A percentile compares a stretch with the other conserved stretches of the same genome.
Conservation (phyloP, 2,888 invertebrate species). For the Stramonita haemastoma region DNA sequence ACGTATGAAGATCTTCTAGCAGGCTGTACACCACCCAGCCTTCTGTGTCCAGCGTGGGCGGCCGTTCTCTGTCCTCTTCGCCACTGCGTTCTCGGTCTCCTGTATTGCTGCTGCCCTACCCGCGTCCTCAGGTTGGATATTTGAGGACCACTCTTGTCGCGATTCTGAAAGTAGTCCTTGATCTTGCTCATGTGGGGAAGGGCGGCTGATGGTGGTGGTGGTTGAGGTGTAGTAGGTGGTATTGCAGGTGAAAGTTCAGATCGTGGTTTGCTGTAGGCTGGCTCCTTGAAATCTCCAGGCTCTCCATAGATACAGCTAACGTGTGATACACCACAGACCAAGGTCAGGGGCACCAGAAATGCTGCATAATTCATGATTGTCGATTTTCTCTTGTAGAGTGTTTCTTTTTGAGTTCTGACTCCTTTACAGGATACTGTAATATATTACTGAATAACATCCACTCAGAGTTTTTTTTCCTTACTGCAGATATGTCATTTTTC, state of each 20-base stretch:
- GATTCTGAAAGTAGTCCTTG: not conserved
- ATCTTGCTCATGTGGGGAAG: not conserved
- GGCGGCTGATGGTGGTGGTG: not conserved
- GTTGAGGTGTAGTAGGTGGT: not conserved
- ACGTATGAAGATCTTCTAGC: not conserved
- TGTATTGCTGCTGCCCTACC: not conserved
- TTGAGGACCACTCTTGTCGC: not conserved
- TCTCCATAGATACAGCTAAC: not conserved
- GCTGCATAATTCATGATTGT: not conserved
- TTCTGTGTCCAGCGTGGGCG: not conserved
- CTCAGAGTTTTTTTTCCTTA: too few relatives aligned
- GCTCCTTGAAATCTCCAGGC: not conserved
- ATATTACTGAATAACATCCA: too few relatives aligned
- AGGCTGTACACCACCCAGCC: not conserved
- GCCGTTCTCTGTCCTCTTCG: not conserved
- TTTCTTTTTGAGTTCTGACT: not conserved
- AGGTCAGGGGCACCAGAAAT: not conserved
- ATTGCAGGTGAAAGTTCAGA: not conserved
- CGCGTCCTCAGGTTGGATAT: not conserved
- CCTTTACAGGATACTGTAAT: too few relatives aligned
- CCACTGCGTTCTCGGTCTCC: not conserved
- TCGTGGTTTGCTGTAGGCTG: not conserved
- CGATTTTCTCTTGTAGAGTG: too few relatives aligned
- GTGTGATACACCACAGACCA: not conserved
- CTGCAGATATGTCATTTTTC: too few relatives aligned